Base-by-base conservation (phyloP, 2,113 vertebrate genomes). In the Desmodus rotundus region DNA sequence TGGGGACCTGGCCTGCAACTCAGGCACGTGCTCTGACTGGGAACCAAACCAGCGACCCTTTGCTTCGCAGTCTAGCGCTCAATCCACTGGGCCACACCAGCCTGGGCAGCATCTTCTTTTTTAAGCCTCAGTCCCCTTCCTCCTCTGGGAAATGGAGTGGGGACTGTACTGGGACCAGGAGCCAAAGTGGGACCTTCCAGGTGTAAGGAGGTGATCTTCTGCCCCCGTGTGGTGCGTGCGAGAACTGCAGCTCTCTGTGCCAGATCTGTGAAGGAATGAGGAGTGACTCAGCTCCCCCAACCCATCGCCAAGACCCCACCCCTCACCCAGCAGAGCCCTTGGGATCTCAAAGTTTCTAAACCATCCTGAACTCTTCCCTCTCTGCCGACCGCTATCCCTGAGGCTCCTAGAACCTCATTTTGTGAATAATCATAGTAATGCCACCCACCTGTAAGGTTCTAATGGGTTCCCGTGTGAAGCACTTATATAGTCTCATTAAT, bases 151-250 rank as follows among this genome's bases (percentile, higher is more conserved):
- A 87, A 72, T 20, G 43, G 36, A 26, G 31, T 47, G 76, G 6
- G 14, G 50, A 28, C 5, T 0, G 33, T 31, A 1, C 9, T 17
- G 5, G 14, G 52, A n/a, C 1, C 0, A 4, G 19, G 31, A 50
- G n/a, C n/a, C 24, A 2, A 50, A 38, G 3, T 26, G n/a, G 33
- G 7, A 24, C 70, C 72, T 31, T 22, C 4, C 41, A 2, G 9
- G 22, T 13, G 16, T 7, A 47, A 43, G 47, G 13, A 89, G 87
- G 91, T 4, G 15, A 67, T 63, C 80, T 52, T 20, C 93, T 95
- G 70, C 81, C 90, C 94, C 50, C 92, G 8, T n/a, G 96, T 92
- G 97, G 97, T 85, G 0, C 0, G 0, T 0, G 0, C 9, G 17
- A 86, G 89, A 58, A 96, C 61, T 91, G 95, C 91, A 74, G 19